phyloP scores from a whole-genome alignment of 2,888 invertebrate species.

The Lasioglossum lativentre region DNA sequence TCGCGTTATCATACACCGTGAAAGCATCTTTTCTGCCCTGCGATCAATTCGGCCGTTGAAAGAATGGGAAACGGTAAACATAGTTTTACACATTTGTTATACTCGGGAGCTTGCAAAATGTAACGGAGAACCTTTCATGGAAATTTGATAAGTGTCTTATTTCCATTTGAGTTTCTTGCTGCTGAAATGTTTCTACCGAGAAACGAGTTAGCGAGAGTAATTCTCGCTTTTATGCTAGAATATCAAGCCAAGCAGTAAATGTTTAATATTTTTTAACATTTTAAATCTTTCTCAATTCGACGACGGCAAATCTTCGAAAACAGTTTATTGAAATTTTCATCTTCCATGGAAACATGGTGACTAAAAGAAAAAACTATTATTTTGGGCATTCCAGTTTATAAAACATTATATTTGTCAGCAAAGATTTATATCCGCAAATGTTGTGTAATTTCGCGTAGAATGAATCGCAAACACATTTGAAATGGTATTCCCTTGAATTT shows the following conservation, averaged over 20 bases:
- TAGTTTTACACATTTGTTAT: background rate
- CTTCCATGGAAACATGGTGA: no score
- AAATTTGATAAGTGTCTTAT: background rate
- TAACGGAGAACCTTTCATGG: background rate
- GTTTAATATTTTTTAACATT: no score
- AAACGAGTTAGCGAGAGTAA: background rate
- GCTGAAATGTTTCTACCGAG: background rate
- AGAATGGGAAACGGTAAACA: background rate
- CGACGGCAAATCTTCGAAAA: no score
- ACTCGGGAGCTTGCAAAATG: background rate
- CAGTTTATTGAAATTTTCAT: no score
- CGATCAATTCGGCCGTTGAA: background rate
- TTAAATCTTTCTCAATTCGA: no score
- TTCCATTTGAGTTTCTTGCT: background rate
- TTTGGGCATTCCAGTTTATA: no score
- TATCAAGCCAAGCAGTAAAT: no score
- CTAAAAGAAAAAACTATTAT: no score
- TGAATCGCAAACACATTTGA: constrained; percentile 8
- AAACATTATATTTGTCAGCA: background rate
- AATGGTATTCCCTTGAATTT: constrained; percentile 26
- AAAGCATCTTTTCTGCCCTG: constrained; percentile 12
- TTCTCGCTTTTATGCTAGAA: background rate
- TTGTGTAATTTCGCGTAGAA: background rate
- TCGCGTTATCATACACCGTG: background rate
- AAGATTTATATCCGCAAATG: background rate